A percentile compares a stretch with the other conserved stretches of the same genome.
Conservation (phyloP, 2,797 vertebrate genomes). For the Alectoris magna region DNA sequence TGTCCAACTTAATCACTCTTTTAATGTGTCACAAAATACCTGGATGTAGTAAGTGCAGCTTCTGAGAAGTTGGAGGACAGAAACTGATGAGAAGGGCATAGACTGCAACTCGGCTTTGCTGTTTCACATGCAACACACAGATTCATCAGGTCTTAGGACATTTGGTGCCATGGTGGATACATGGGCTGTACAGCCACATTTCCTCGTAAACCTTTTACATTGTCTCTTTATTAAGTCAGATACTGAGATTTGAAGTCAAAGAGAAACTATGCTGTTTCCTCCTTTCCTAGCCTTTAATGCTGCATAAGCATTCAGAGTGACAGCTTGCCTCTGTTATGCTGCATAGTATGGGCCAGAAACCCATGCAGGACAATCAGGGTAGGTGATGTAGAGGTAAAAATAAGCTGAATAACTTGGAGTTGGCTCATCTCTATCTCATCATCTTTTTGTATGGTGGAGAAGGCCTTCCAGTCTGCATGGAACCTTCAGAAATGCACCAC, state of each 20-base stretch:
- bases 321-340: neutral
- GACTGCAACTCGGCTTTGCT: neutral
- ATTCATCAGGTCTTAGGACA: accelerated
- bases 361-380: too few species aligned
- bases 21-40: too few species aligned
- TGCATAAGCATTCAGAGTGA: neutral
- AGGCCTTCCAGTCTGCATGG: neutral
- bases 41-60: neutral
- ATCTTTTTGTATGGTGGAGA: too few species aligned
- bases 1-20: neutral
- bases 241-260: neutral
- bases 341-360: neutral
- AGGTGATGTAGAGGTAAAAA: too few species aligned
- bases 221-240: neutral
- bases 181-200: accelerated
- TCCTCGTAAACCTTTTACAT: neutral
- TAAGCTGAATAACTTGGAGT: neutral
- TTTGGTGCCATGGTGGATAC: accelerated
- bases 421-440: neutral
- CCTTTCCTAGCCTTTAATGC: neutral
- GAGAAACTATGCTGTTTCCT: neutral
- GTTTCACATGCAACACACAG: accelerated
- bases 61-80: neutral
- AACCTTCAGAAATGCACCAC: neutral
- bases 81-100: neutral